Evolutionary conservation across 2,113 vertebrate genomes (phyloP).

Genomic region (Sorex araneus): DNA sequence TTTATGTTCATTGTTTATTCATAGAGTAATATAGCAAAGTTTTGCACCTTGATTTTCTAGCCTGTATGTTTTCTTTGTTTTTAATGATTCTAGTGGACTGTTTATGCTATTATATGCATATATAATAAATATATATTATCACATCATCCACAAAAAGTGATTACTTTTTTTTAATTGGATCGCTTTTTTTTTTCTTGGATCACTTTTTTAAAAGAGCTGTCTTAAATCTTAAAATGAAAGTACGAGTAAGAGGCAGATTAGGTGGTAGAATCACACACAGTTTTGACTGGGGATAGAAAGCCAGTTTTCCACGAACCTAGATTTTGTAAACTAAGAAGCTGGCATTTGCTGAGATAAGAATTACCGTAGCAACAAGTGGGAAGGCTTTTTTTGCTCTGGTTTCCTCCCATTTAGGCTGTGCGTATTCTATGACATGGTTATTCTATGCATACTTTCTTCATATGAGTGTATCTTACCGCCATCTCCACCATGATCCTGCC

Average conservation of each 20-base stretch:
- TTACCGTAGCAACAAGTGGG: accelerated
- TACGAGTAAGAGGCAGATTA: not conserved
- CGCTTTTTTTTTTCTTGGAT: too few species aligned
- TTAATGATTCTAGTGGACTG: too few species aligned
- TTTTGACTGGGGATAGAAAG: not conserved
- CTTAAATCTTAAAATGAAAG: not conserved
- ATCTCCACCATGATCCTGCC: not conserved
- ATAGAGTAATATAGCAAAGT: too few species aligned
- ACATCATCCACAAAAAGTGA: too few species aligned
- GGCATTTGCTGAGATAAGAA: not conserved
- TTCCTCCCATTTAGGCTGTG: not conserved
- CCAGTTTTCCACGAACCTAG: too few species aligned
- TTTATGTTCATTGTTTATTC: too few species aligned
- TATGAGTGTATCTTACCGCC: not conserved
- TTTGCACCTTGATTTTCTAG: too few species aligned
- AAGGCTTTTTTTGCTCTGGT: not conserved
- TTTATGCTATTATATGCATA: too few species aligned
- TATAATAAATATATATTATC: too few species aligned
- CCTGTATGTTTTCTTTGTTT: too few species aligned
- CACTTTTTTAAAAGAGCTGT: too few species aligned
- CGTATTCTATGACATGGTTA: not conserved
- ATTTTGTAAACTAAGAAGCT: not conserved
- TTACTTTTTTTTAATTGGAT: too few species aligned
- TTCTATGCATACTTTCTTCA: not conserved
- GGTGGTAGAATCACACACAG: not conserved